Evolutionary conservation across 2,888 invertebrate genomes (phyloP).

Genomic region (Polymixis flavicincta): DNA sequence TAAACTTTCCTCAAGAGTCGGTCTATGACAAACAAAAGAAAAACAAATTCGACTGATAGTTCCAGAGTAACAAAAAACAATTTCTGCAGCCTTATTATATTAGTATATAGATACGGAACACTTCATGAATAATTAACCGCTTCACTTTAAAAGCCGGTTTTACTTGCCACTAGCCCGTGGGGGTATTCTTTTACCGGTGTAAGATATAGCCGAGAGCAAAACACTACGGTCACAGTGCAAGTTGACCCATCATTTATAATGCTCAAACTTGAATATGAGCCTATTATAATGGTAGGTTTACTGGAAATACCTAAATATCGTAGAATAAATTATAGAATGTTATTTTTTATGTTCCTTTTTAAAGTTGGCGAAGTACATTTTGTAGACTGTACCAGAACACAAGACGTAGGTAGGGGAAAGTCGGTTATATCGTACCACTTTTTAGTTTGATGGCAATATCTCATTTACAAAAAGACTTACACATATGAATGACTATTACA

Average conservation of each 20-base stretch:
- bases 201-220: constrained; percentile 7
- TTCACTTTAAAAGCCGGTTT: constrained; percentile 45
- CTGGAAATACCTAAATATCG: neutral
- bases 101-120: constrained; percentile 27
- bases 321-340: neutral
- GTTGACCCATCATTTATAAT: constrained; percentile 21
- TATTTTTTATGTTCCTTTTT: neutral
- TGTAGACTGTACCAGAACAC: neutral
- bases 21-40: neutral
- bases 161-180: constrained; percentile 12
- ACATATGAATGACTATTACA: too few relatives aligned
- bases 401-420: too few relatives aligned
- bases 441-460: too few relatives aligned
- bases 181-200: constrained; percentile 51
- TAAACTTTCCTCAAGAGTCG: neutral
- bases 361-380: neutral
- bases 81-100: neutral
- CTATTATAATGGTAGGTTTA: neutral
- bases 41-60: neutral
- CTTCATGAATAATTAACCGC: constrained; percentile 45
- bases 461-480: too few relatives aligned
- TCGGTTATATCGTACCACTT: too few relatives aligned
- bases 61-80: neutral
- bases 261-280: neutral
- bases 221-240: constrained; percentile 23